Conservation (phyloP, 2,888 invertebrate species). For the Ashinkailepas kermadecensis region DNA sequence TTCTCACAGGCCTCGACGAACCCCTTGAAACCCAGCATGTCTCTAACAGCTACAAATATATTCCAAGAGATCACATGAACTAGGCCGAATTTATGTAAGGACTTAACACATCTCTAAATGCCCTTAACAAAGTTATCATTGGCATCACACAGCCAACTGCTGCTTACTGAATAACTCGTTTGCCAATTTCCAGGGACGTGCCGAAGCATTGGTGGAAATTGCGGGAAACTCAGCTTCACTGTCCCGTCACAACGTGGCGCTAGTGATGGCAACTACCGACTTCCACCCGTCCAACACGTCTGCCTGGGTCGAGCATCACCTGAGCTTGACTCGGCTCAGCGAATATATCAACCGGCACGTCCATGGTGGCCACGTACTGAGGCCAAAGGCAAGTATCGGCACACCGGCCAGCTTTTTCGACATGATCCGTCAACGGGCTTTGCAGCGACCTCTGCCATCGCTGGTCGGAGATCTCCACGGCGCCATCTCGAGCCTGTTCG, state of each 20-base stretch:
- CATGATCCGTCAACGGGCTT: conserved; percentile 58
- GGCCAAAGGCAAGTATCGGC: conserved; percentile 60
- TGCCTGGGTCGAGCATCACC: conserved; percentile 92
- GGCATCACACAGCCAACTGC: too few species aligned
- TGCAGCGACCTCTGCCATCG: conserved; percentile 54
- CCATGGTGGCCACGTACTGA: conserved; percentile 44
- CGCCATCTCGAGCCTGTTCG: conserved; percentile 93
- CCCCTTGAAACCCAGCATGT: too few species aligned
- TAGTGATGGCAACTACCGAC: conserved; percentile 93
- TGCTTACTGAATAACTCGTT: too few species aligned
- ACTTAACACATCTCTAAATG: too few species aligned
- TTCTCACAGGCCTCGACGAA: too few species aligned
- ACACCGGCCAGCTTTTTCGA: conserved; percentile 84
- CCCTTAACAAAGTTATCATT: too few species aligned
- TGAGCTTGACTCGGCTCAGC: conserved; percentile 80
- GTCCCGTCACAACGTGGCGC: conserved; percentile 81
- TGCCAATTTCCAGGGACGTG: conserved; percentile 61
- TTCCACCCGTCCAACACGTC: conserved; percentile 81
- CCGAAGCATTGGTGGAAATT: conserved; percentile 76
- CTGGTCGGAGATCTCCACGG: conserved; percentile 93
- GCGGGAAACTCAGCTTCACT: conserved; percentile 81
- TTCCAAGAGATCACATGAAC: too few species aligned
- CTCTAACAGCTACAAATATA: too few species aligned
- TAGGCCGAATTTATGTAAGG: too few species aligned
- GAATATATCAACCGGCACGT: conserved; percentile 67